These are phyloP conservation scores for Ericerus pela DNA, from an alignment of 1,140 invertebrate genomes.

Conservation along the genomic window DNA sequence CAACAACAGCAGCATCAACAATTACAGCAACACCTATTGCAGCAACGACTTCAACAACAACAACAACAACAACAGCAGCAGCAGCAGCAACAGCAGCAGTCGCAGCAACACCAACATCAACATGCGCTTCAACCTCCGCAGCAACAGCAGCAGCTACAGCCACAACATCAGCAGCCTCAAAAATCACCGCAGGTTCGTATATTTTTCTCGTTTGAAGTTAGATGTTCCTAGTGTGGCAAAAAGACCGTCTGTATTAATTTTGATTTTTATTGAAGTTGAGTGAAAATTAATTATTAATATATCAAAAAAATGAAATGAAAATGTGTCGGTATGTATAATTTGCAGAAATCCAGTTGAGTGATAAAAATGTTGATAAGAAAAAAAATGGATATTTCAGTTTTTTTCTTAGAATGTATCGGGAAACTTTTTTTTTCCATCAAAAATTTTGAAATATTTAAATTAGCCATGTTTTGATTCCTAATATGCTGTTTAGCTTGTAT, in stretches of 20 bases:
- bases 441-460: too few relatives aligned
- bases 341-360: too few relatives aligned
- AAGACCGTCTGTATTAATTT: conserved; percentile 3
- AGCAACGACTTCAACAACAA: conserved; percentile 3
- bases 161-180: neutral
- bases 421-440: too few relatives aligned
- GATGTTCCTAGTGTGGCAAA: neutral
- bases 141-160: neutral
- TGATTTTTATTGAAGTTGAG: conserved; percentile 3
- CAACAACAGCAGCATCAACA: conserved; percentile 21
- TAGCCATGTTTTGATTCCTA: too few relatives aligned
- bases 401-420: too few relatives aligned
- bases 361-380: too few relatives aligned
- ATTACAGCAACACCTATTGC: neutral
- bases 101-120: conserved; percentile 15
- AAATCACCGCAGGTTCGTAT: neutral
- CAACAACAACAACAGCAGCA: conserved; percentile 11
- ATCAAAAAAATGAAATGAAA: too few relatives aligned
- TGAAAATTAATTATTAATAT: too few relatives aligned
- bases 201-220: too few relatives aligned
- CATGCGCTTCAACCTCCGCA: neutral
- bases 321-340: too few relatives aligned
- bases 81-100: conserved; percentile 14
- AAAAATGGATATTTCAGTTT: too few relatives aligned
- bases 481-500: too few relatives aligned